Base-by-base conservation (phyloP, 2,888 invertebrate genomes). In the Tenthredo livida region DNA sequence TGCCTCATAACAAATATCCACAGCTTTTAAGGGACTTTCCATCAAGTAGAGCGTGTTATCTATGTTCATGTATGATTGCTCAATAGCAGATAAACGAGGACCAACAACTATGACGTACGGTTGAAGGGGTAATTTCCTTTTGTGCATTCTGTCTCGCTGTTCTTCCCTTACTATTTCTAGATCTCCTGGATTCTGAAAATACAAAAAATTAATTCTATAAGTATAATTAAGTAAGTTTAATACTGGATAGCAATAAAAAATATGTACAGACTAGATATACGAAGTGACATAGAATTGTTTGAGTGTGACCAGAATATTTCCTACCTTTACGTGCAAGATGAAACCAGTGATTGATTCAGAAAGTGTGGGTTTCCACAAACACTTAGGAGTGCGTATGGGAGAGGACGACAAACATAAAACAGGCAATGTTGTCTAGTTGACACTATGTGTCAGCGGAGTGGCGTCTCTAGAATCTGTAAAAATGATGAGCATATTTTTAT, bases 321-420 rank as follows among this genome's bases (percentile, higher is more conserved):
- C 80, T 85, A 86, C 87, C 21, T 87, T 86, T 40, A 87, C 84
- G 65, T 86, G 86, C 10, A 86, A 61, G 67, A 87, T 87, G n/a
- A 87, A 87, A 2, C 84, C 85, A 83, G 50, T 70, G 5, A 58
- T 82, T 5, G 85, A 87, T 87, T 86, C 86, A n/a, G 84, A 25
- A 65, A 86, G 77, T 9, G 85, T 67, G 2, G 85, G 86, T 70
- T 84, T 85, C 86, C 87, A 87, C 4, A 78, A 75, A 3, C 17
- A 75, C 84, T 86, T 87, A 25, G 72, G 67, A 7, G 73, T 33
- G 84, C 58, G 73, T 17, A 86, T 37, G 50, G 85, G 80, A 17
- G 84, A 75, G 29, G 85, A 77, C 50, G 86, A 78, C 72, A 86
- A 75, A 61, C 85, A 87, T 65, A 85, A 15, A 15, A 84, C 78